Base-by-base conservation (phyloP, 2,797 vertebrate genomes). In the Notamacropus eugenii region DNA sequence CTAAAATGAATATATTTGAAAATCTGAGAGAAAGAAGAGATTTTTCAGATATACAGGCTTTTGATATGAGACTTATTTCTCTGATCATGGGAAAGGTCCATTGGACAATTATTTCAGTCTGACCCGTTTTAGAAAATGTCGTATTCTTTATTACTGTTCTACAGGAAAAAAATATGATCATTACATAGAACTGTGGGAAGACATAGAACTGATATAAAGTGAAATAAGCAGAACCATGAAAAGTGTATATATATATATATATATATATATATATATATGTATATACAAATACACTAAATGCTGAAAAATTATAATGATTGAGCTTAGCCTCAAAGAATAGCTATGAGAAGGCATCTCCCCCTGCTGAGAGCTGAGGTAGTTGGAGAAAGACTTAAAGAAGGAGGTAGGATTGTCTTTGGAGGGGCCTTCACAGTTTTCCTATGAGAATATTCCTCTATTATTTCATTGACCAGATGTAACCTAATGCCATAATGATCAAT, bases 71-170 rank as follows among this genome's bases (percentile, higher is more conserved):
- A 97, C 74, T 92, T 91, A 82, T 93, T 97, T 56, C 87, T 46
- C 67, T 96, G 90, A 92, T 96, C 97, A 94, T 95, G 93, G 11
- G 93, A 92, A 74, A 95, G 97, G 59, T 95, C 93, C 58, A 27
- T 55, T 97, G 95, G 97, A 97, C 97, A 98, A 97, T 96, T 96
- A 97, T 94, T 96, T 50, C n/a, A n/a, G 94, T 67, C 62, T 96
- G 95, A 97, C 95, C 87, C 94, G 52, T 96, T 92, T 97, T 92
- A 74, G 87, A 92, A 97, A 96, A 95, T 92, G 34, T 93, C 96
- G 96, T 97, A 91, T 97, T 97, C 96, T 96, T 91, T 28, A 93
- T 94, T 50, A 29, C 50, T 96, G 14, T 74, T 34, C 62, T 74
- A 8, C 40, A 22, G 19, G 62, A n/a, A 19, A 74, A 74, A 34